Percentiles rank a stretch among this genome's conserved stretches.
Evolutionary conservation across 2,888 invertebrate species (phyloP).

Genomic region (Caenorhabditis sp.): DNA sequence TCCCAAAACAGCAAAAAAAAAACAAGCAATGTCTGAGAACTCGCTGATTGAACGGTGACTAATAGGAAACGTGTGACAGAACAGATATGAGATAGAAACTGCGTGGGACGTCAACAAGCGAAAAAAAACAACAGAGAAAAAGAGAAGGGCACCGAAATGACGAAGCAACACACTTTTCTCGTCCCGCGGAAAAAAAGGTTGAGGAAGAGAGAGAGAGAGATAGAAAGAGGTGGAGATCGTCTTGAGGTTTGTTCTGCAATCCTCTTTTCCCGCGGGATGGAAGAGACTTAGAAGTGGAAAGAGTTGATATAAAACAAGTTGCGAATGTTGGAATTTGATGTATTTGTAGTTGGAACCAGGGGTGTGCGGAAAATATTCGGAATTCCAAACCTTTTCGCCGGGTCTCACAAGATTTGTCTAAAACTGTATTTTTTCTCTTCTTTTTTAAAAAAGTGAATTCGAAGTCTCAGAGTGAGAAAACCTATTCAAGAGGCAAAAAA

Average conservation of each 20-base stretch:
- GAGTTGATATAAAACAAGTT: constrained; percentile 29
- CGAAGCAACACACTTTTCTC: constrained; percentile 21
- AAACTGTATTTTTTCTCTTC: no score
- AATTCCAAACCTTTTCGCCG: no score
- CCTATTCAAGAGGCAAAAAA: no score
- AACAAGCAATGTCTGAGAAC: background rate
- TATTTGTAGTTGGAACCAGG: no score
- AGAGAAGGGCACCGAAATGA: constrained; percentile 21
- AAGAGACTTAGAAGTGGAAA: constrained; percentile 1
- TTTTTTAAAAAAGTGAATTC: no score
- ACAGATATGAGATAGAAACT: constrained; percentile 24
- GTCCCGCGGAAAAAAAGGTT: constrained; percentile 2
- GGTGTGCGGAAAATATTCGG: background rate
- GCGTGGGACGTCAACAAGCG: constrained; percentile 15
- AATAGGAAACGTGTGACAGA: constrained; percentile 13
- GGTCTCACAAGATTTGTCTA: no score
- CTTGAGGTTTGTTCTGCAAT: background rate
- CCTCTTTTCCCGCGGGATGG: background rate
- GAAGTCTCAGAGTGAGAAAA: no score
- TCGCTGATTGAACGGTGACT: background rate
- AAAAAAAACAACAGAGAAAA: constrained; percentile 5
- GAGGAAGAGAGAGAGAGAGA: constrained; percentile 5
- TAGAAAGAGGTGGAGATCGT: constrained; percentile 17
- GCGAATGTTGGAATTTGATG: no score
- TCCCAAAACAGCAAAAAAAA: no score